Conservation (phyloP, 2,113 vertebrate species). For the Condylura cristata region DNA sequence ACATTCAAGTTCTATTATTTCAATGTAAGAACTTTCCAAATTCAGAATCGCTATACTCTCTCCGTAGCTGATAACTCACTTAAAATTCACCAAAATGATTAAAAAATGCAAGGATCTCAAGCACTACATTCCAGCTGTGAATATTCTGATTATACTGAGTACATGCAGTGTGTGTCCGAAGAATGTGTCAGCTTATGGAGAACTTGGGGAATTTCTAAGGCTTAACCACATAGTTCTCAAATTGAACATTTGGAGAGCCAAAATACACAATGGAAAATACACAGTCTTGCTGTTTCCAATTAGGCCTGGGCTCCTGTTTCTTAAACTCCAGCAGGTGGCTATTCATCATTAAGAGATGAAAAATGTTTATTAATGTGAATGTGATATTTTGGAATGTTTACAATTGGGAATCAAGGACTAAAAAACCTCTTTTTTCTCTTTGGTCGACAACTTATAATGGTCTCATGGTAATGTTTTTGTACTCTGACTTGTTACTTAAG, state of each 20-base stretch:
- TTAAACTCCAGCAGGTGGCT: slow-evolving; percentile 32
- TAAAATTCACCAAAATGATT: slow-evolving; percentile 81
- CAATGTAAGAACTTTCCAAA: slow-evolving; percentile 65
- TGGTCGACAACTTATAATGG: neutral
- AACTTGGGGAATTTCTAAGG: slow-evolving; percentile 46
- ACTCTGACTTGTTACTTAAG: slow-evolving; percentile 11
- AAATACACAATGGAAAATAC: slow-evolving; percentile 70
- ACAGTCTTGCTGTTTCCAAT: slow-evolving; percentile 47
- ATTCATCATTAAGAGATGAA: neutral
- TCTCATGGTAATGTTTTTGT: slow-evolving; percentile 30
- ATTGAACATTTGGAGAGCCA: slow-evolving; percentile 64
- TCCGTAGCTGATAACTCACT: slow-evolving; percentile 75
- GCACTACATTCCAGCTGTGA: slow-evolving; percentile 68
- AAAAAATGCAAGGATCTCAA: slow-evolving; percentile 68
- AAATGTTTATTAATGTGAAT: slow-evolving; percentile 55
- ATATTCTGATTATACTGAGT: slow-evolving; percentile 73
- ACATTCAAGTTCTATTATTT: slow-evolving; percentile 77
- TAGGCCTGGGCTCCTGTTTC: slow-evolving; percentile 46
- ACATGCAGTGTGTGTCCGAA: slow-evolving; percentile 45
- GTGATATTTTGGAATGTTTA: neutral
- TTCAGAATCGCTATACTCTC: slow-evolving; percentile 25
- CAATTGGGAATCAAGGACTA: neutral
- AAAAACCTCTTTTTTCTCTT: neutral
- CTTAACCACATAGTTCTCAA: slow-evolving; percentile 7
- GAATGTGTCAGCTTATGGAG: neutral